Evolutionary conservation across 2,888 invertebrate genomes (phyloP).

Genomic region (Toxonevra muliebris): DNA sequence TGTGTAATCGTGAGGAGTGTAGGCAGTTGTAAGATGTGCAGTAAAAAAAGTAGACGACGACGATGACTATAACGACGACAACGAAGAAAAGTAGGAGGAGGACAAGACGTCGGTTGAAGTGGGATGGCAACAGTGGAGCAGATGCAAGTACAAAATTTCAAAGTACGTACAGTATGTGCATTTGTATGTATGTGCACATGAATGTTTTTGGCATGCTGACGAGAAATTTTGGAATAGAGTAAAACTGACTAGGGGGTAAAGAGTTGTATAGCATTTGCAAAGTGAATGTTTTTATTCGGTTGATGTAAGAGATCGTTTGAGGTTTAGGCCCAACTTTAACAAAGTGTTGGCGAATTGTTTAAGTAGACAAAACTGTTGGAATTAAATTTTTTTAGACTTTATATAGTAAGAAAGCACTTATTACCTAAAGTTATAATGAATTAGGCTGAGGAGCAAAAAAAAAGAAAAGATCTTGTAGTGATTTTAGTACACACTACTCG

Average conservation of each 20-base stretch:
- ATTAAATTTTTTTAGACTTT: no score
- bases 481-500: no score
- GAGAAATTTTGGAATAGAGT: no score
- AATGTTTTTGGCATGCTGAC: neutral
- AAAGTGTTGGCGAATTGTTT: no score
- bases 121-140: neutral
- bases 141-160: constrained; percentile 17
- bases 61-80: neutral
- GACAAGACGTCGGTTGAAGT: neutral
- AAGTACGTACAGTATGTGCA: neutral
- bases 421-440: no score
- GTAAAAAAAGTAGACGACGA: neutral
- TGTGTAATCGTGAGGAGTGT: constrained; percentile 49
- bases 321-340: no score
- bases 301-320: neutral
- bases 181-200: neutral
- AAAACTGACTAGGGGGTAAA: neutral
- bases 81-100: neutral
- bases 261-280: neutral
- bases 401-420: no score
- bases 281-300: neutral
- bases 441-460: no score
- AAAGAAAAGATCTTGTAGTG: no score
- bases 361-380: no score
- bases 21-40: constrained; percentile 20